Evolutionary conservation across 53 echinoderm and acorn worm species (phyloP), one percentile per base, ranked within the genome.

Genomic region (Crossaster papposus): DNA sequence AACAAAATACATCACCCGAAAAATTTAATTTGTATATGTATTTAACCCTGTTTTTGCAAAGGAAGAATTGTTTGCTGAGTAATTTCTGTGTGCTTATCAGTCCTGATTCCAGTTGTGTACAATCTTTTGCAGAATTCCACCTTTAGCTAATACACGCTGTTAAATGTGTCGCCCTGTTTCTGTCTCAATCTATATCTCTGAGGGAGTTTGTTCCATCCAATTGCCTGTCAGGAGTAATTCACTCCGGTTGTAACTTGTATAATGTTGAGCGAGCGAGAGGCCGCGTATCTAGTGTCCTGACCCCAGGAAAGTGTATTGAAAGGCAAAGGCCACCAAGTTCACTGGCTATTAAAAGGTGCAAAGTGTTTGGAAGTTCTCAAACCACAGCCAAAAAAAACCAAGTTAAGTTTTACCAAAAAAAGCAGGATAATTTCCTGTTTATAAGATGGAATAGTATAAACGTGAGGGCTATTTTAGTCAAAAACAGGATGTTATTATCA

Each of bases 281-380:
- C 13, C 0, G 11, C 55, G 51, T 7, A 51, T 22, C 18, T 78
- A 24, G 79, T 78, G 79, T 51, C 79, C 14, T 51, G 52, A 78
- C 51, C 79, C 52, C 32, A 5, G 29, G 24, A 78, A 78, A 78
- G 51, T 51, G 51, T 78, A 78, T 12, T 78, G 79, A 51, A 78
- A 78, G 52, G 79, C 51, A 33, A 74, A 68, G 2, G 68, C 68
- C 28, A 11, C 28, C 68, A 68, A 23, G 68, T 68, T 68, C 28
- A 68, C 68, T 28, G 68, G 68, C 28, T 68, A n/a, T n/a, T n/a
- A n/a, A 68, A 68, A 68, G 68, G 22, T 4, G 68, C 68, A 68
- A 28, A 1, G 68, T 26, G n/a, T 68, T 23, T 5, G 28, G 2
- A 26, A 7, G 26, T 68, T 68, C 22, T 11, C 28, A 68, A 12